Conservation (phyloP, 2,888 invertebrate genomes). For the Coleophora deauratella region DNA sequence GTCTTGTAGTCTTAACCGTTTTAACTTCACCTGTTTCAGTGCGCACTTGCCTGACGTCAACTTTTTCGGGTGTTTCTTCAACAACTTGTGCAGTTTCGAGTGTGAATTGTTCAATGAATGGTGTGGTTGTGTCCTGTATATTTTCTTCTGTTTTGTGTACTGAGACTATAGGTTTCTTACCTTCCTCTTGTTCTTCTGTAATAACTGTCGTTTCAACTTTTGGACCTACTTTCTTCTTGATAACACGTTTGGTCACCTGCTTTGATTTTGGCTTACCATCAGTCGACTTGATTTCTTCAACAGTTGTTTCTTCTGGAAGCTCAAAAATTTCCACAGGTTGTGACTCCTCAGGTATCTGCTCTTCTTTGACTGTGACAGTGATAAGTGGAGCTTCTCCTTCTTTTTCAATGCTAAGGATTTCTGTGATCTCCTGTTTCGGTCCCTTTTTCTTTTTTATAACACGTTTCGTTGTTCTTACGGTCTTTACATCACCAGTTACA, state of each 20-base stretch:
- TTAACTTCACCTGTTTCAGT: constrained; percentile 24
- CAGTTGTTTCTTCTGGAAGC: constrained; percentile 28
- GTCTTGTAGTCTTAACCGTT: constrained; percentile 29
- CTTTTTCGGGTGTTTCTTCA: constrained; percentile 18
- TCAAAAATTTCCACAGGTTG: constrained; percentile 23
- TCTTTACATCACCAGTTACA: constrained; percentile 34
- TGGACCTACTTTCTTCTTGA: constrained; percentile 30
- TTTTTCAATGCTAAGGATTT: constrained; percentile 41
- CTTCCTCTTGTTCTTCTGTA: constrained; percentile 31
- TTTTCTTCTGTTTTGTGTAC: constrained; percentile 17
- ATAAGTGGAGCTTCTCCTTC: constrained; percentile 33
- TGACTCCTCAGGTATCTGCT: constrained; percentile 28
- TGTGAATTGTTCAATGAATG: constrained; percentile 13
- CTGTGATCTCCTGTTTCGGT: constrained; percentile 37
- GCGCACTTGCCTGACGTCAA: constrained; percentile 5
- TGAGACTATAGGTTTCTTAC: constrained; percentile 16
- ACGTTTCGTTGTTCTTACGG: constrained; percentile 25
- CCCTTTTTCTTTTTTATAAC: constrained; percentile 33
- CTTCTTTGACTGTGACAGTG: constrained; percentile 11
- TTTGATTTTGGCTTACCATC: constrained; percentile 23
- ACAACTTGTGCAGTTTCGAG: constrained; percentile 24
- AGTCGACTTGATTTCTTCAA: background rate
- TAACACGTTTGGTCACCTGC: constrained; percentile 30
- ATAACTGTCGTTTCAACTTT: constrained; percentile 38
- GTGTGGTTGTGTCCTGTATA: constrained; percentile 27